phyloP scores from a whole-genome alignment of 1,140 invertebrate species.

The Hylyphantes graminicola region DNA sequence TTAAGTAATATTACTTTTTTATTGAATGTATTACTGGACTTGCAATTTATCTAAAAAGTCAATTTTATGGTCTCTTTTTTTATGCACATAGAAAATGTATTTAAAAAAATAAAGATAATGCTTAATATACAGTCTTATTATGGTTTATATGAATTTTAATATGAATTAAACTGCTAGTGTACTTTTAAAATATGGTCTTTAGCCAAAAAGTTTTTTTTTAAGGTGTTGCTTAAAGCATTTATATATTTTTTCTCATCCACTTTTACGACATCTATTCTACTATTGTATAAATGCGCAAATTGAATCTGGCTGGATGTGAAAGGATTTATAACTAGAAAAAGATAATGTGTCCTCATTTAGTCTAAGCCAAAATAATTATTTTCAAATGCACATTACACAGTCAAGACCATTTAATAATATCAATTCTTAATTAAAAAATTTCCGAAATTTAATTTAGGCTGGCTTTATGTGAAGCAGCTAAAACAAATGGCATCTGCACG shows the following conservation, averaged over 20 bases:
- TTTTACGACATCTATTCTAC: neutral
- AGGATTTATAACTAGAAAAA: neutral
- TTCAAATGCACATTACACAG: neutral
- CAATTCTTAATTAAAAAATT: no score
- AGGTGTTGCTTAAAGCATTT: neutral
- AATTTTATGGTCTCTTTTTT: no score
- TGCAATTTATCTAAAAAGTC: no score
- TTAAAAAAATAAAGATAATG: no score
- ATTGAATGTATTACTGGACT: no score
- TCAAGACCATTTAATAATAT: neutral
- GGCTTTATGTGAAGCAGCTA: constrained; percentile 71
- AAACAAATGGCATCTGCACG: constrained; percentile 76
- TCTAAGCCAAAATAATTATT: no score
- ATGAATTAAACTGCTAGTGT: no score
- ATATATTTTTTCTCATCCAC: neutral
- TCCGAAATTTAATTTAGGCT: constrained; percentile 2
- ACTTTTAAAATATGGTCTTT: no score
- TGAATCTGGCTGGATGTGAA: neutral
- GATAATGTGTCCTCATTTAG: neutral
- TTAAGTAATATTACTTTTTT: no score
- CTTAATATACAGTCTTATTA: no score
- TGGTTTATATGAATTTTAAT: no score
- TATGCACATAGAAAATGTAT: no score
- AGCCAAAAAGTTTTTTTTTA: neutral
- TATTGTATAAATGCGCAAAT: neutral